Percentiles rank a stretch among this genome's conserved stretches.
Conservation (phyloP, 1,140 invertebrate species). For the Amphibalanus amphitrite region DNA sequence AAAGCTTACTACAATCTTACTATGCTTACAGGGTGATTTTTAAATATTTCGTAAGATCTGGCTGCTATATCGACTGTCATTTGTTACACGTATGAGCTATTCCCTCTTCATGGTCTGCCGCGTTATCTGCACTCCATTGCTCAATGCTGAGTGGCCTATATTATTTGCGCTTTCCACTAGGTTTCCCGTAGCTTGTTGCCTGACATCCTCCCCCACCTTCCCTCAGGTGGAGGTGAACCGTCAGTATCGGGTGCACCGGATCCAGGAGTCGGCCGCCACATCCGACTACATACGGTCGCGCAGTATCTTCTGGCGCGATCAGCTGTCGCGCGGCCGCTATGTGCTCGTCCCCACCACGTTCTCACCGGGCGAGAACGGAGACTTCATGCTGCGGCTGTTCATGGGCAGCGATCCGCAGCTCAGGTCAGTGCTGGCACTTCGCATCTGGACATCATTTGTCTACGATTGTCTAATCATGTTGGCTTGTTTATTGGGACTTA, state of each 20-base stretch:
- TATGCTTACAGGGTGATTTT: too few species aligned
- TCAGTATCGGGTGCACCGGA: constrained; percentile 33
- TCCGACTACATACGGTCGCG: constrained; percentile 36
- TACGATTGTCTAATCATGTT: neutral
- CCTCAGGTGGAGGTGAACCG: constrained; percentile 40
- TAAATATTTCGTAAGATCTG: too few species aligned
- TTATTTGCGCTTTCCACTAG: too few species aligned
- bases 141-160: too few species aligned
- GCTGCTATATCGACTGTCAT: too few species aligned
- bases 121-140: too few species aligned
- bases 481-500: constrained; percentile 1
- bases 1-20: too few species aligned
- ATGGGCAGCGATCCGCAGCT: constrained; percentile 25
- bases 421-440: constrained; percentile 19
- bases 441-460: neutral
- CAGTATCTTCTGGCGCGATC: constrained; percentile 33
- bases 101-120: too few species aligned
- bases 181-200: neutral
- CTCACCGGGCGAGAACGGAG: constrained; percentile 34
- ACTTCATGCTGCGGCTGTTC: constrained; percentile 41
- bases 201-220: neutral
- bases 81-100: too few species aligned
- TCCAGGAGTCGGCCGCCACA: constrained; percentile 26
- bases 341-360: constrained; percentile 45
- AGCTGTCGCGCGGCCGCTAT: constrained; percentile 37